Percentiles rank a stretch among this genome's conserved stretches.
Evolutionary conservation across 1,140 invertebrate species (phyloP).

Genomic region (Mya arenaria): DNA sequence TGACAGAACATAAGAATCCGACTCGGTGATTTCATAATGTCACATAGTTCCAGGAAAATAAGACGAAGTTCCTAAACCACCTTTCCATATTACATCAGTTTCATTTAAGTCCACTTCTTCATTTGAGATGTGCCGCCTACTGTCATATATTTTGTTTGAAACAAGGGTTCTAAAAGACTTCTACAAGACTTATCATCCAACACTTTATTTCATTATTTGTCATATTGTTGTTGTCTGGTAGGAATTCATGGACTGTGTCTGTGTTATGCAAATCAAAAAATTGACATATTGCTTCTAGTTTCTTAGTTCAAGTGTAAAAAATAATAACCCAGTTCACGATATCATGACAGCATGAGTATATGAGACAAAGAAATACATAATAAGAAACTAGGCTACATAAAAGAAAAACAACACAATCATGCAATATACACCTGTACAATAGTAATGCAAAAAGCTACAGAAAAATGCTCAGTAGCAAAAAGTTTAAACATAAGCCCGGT

Average conservation of each 20-base stretch:
- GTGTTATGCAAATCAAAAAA: slow-evolving; percentile 31
- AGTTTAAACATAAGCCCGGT: no score
- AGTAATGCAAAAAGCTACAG: no score
- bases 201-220: slow-evolving; percentile 21
- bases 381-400: no score
- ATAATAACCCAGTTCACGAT: no score
- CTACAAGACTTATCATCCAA: neutral
- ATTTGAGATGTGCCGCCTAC: neutral
- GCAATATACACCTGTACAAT: no score
- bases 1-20: slow-evolving; percentile 22
- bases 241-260: neutral
- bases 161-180: no score
- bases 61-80: slow-evolving; percentile 37
- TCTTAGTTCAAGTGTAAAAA: no score
- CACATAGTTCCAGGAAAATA: slow-evolving; percentile 18
- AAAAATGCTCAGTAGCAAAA: no score
- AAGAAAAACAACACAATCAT: no score
- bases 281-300: slow-evolving; percentile 16
- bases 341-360: no score
- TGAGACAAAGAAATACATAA: no score
- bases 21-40: slow-evolving; percentile 31
- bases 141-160: neutral
- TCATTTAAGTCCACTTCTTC: neutral
- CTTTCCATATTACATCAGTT: slow-evolving; percentile 6
- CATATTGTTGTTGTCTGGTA: neutral